Conservation (phyloP, 2,888 invertebrate genomes). For the Chloroclystis v-ata region DNA sequence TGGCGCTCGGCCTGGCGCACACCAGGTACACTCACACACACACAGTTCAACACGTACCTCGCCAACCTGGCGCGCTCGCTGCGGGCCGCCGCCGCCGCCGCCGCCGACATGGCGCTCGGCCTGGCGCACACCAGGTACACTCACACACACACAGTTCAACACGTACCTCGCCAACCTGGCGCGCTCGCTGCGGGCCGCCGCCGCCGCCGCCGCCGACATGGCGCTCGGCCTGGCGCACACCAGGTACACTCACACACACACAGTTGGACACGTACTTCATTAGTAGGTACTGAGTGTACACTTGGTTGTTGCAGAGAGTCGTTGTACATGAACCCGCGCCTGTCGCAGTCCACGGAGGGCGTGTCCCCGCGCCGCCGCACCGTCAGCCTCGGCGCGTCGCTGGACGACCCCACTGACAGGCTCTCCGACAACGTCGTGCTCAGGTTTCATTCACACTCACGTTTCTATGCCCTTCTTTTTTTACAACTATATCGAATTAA, state of each 20-base stretch:
- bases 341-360: slow-evolving; percentile 68
- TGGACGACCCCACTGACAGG: slow-evolving; percentile 67
- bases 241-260: slow-evolving; percentile 47
- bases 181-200: slow-evolving; percentile 91
- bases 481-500: too few relatives aligned
- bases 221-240: slow-evolving; percentile 92
- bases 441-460: too few relatives aligned
- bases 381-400: slow-evolving; percentile 55
- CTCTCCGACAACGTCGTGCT: slow-evolving; percentile 55
- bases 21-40: slow-evolving; percentile 64
- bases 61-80: slow-evolving; percentile 91
- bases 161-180: slow-evolving; percentile 91
- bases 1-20: slow-evolving; percentile 93
- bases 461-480: too few relatives aligned
- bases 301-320: slow-evolving; percentile 59
- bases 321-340: slow-evolving; percentile 76
- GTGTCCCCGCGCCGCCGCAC: slow-evolving; percentile 67
- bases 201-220: slow-evolving; percentile 95
- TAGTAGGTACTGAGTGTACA: too few relatives aligned
- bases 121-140: slow-evolving; percentile 84
- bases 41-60: slow-evolving; percentile 90
- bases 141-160: slow-evolving; percentile 80
- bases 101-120: slow-evolving; percentile 95
- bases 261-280: slow-evolving; percentile 90
- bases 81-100: slow-evolving; percentile 93